Evolutionary conservation across 2,888 invertebrate species (phyloP).

Genomic region (Stramonita haemastoma): DNA sequence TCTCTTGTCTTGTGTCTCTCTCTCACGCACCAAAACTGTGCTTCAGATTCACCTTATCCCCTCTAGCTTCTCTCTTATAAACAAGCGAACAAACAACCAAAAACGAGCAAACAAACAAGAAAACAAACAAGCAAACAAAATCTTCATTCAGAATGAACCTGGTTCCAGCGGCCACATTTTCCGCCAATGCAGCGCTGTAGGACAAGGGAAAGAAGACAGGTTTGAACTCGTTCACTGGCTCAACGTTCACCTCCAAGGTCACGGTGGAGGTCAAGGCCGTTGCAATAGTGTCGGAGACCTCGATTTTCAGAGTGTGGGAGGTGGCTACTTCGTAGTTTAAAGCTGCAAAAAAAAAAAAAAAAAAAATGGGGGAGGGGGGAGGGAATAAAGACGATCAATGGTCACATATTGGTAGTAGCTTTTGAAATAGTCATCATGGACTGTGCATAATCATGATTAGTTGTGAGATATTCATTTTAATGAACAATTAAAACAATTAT

Average conservation of each 20-base stretch:
- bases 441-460: too few relatives aligned
- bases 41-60: background rate
- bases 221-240: slow-evolving; percentile 60
- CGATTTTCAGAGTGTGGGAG: slow-evolving; percentile 49
- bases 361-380: too few relatives aligned
- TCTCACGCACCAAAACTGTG: too few relatives aligned
- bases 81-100: background rate
- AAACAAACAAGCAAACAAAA: background rate
- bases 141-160: slow-evolving; percentile 18
- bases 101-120: background rate
- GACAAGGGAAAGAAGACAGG: slow-evolving; percentile 52
- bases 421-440: too few relatives aligned
- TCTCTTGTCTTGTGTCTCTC: too few relatives aligned
- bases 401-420: too few relatives aligned
- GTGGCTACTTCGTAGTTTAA: slow-evolving; percentile 53
- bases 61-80: background rate
- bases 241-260: slow-evolving; percentile 55
- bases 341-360: background rate
- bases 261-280: slow-evolving; percentile 48
- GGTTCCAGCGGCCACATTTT: slow-evolving; percentile 48
- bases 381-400: too few relatives aligned
- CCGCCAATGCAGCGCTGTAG: slow-evolving; percentile 50
- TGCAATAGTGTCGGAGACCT: slow-evolving; percentile 44
- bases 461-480: too few relatives aligned
- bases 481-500: too few relatives aligned